Percentiles rank a stretch among this genome's conserved stretches.
Evolutionary conservation across 92 coral and sea anemone species (phyloP).

Genomic region (Actinostola sp.): DNA sequence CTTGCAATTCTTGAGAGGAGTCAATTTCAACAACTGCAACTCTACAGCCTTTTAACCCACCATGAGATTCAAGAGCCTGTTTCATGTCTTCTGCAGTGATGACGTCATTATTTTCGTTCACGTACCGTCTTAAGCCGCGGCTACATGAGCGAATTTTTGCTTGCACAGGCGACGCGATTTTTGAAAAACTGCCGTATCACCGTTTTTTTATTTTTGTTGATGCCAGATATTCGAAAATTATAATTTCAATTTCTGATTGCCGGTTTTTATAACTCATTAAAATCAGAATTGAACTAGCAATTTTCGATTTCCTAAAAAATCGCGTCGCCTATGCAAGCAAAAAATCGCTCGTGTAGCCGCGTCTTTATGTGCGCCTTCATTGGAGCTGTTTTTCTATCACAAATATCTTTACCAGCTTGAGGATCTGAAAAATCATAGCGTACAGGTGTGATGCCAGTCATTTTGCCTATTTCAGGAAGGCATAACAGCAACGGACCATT

Average conservation of each 20-base stretch:
- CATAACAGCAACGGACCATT: constrained; percentile 32
- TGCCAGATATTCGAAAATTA: too few relatives aligned
- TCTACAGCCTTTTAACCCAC: constrained; percentile 15
- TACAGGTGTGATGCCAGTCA: constrained; percentile 25
- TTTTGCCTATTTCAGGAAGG: constrained; percentile 25
- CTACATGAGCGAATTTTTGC: constrained; percentile 39
- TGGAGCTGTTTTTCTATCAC: constrained; percentile 55
- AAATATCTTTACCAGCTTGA: too few relatives aligned
- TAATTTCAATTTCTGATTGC: too few relatives aligned
- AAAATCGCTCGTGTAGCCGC: too few relatives aligned
- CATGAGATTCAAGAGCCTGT: constrained; percentile 13
- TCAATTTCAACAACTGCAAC: constrained; percentile 16
- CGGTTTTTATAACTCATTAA: too few relatives aligned
- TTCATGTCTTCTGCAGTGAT: constrained; percentile 34
- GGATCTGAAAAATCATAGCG: constrained; percentile 56
- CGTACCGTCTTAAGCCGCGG: constrained; percentile 36
- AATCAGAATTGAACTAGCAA: too few relatives aligned
- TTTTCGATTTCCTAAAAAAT: too few relatives aligned
- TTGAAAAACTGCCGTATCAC: too few relatives aligned
- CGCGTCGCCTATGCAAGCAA: too few relatives aligned
- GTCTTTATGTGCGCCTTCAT: constrained; percentile 63
- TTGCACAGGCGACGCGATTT: constrained; percentile 61
- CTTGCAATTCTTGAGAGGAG: constrained; percentile 7
- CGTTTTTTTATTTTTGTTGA: too few relatives aligned
- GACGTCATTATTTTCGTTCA: constrained; percentile 58